Evolutionary conservation across 2,113 vertebrate genomes (phyloP).

Genomic region (Myiopsitta monachus): DNA sequence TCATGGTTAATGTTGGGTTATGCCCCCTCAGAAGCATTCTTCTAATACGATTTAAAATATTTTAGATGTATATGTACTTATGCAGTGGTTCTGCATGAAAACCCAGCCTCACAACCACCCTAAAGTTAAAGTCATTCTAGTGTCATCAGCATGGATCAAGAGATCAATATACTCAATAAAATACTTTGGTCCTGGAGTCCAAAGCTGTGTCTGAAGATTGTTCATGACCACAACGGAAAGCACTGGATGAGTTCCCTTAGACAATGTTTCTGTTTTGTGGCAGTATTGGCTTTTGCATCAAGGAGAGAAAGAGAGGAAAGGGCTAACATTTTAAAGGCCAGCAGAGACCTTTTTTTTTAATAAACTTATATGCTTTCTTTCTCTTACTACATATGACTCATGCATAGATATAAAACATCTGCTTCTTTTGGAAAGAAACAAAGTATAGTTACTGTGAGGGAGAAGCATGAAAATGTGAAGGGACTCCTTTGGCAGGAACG

Average conservation of each 20-base stretch:
- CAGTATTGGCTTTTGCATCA: neutral
- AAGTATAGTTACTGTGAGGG: neutral
- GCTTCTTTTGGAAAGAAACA: neutral
- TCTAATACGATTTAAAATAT: neutral
- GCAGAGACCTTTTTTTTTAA: neutral
- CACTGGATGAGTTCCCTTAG: neutral
- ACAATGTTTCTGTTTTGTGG: neutral
- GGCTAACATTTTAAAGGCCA: neutral
- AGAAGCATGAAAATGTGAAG: neutral
- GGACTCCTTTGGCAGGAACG: neutral
- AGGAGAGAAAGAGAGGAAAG: neutral
- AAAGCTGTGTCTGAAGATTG: neutral
- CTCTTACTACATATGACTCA: neutral
- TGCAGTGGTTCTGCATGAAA: neutral
- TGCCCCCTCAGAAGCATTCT: neutral
- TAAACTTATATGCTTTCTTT: neutral
- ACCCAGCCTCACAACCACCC: neutral
- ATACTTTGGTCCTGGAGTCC: neutral
- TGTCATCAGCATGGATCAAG: neutral
- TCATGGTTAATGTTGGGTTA: neutral
- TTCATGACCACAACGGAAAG: neutral
- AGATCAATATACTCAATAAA: neutral
- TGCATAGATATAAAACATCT: neutral
- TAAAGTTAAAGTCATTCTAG: neutral
- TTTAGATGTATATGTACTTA: neutral